Base-by-base conservation (phyloP, 2,797 vertebrate species). In the Acanthurus lineatus region DNA sequence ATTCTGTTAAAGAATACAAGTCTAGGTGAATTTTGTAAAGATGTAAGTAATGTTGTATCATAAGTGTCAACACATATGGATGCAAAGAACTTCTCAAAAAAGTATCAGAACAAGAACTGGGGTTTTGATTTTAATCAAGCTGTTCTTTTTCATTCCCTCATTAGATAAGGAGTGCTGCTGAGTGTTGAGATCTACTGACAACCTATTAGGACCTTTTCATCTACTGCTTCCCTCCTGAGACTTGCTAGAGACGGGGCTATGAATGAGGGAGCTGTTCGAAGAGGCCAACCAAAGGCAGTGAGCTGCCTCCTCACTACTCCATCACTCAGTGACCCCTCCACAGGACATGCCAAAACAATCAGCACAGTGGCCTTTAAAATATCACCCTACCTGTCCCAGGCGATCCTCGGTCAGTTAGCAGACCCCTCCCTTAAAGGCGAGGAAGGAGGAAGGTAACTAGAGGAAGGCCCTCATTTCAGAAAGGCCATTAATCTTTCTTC, bases 401-500 rank as follows among this genome's bases (percentile, higher is more conserved):
- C 81, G 80, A 92, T 90, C 78, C 74, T 61, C 56, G 61, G 77
- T 87, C 77, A 82, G 88, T 91, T 79, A 71, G 85, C 10, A 8
- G 71, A 84, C 69, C 80, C 76, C 82, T 90, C 79, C 71, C 82
- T 86, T 76, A 89, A 69, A 79, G 85, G 81, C 85, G 85, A 79
- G 48, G 68, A 66, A 66, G 19, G 38, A 45, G 40, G 40, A 42
- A 42, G 83, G 87, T 77, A 76, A 77, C 81, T 49, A 71, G 88
- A 90, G 88, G 86, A 88, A 85, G 82, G 84, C 80, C 82, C 87
- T 84, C 45, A 51, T 89, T 91, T 91, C 88, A 88, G 79, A 82
- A 78, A 84, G 87, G 86, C 74, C 94, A 94, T 95, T 94, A 94
- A 95, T 95, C 94, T 95, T 94, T 91, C 93, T 94, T 85, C 79